Evolutionary conservation across 1,140 invertebrate species (phyloP).

Genomic region (Nephotettix cincticeps): DNA sequence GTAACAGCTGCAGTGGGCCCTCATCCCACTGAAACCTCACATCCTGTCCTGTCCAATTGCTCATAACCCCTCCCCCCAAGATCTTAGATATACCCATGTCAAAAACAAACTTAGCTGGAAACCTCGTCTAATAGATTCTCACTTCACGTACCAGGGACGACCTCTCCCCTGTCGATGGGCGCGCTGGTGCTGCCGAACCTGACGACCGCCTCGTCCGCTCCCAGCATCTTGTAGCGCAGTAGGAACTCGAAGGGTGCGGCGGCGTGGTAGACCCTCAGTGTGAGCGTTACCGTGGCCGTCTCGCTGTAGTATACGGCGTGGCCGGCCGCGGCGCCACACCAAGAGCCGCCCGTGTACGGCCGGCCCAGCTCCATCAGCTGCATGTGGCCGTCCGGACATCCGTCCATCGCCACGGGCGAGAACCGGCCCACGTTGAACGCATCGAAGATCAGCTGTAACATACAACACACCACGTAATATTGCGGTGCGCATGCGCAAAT

Average conservation of each 20-base stretch:
- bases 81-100: too few relatives aligned
- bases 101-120: too few relatives aligned
- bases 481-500: too few relatives aligned
- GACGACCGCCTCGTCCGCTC: slow-evolving; percentile 71
- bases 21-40: too few relatives aligned
- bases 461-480: too few relatives aligned
- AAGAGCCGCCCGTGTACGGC: slow-evolving; percentile 79
- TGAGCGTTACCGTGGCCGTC: slow-evolving; percentile 77
- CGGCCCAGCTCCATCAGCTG: slow-evolving; percentile 76
- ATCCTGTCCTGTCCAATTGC: too few relatives aligned
- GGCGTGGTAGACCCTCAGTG: slow-evolving; percentile 68
- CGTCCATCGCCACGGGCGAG: slow-evolving; percentile 56
- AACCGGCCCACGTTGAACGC: slow-evolving; percentile 77
- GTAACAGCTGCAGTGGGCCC: too few relatives aligned
- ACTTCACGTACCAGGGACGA: slow-evolving; percentile 59
- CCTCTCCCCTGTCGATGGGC: slow-evolving; percentile 68
- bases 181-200: slow-evolving; percentile 68
- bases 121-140: too few relatives aligned
- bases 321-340: slow-evolving; percentile 73
- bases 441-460: slow-evolving; percentile 74
- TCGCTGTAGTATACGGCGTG: slow-evolving; percentile 83
- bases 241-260: slow-evolving; percentile 70
- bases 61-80: too few relatives aligned
- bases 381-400: slow-evolving; percentile 81
- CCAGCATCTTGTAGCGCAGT: slow-evolving; percentile 75